Conservation (phyloP, 1,140 invertebrate species). For the Eueides isabella region DNA sequence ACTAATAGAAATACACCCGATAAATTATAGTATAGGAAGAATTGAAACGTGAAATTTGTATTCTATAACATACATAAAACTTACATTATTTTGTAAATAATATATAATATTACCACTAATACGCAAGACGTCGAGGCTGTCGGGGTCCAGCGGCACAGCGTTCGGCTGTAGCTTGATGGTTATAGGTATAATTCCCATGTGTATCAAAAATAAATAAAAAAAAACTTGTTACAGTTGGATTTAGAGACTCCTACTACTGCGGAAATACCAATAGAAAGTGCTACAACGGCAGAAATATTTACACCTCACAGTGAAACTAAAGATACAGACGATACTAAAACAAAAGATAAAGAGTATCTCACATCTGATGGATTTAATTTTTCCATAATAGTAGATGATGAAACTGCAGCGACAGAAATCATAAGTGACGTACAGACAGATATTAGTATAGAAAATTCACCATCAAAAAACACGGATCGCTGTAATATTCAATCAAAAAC, state of each 20-base stretch:
- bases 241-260: constrained; percentile 79
- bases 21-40: too few relatives aligned
- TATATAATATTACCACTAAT: too few relatives aligned
- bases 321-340: constrained; percentile 54
- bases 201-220: neutral
- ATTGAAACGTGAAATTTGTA: too few relatives aligned
- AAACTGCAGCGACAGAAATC: constrained; percentile 49
- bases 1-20: too few relatives aligned
- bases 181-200: too few relatives aligned
- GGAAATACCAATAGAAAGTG: constrained; percentile 61
- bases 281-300: constrained; percentile 59
- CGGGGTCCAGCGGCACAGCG: too few relatives aligned
- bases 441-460: constrained; percentile 52
- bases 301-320: constrained; percentile 61
- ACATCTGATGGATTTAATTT: constrained; percentile 74
- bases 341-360: constrained; percentile 62
- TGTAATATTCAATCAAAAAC: constrained; percentile 43
- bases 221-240: constrained; percentile 60
- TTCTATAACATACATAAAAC: too few relatives aligned
- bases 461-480: constrained; percentile 48
- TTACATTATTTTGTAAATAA: too few relatives aligned
- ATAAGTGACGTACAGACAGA: constrained; percentile 49
- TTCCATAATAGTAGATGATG: constrained; percentile 70
- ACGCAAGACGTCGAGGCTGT: too few relatives aligned
- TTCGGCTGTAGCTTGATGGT: too few relatives aligned